Base-by-base conservation (phyloP, 2,888 invertebrate genomes). In the Ectobius pallidus region DNA sequence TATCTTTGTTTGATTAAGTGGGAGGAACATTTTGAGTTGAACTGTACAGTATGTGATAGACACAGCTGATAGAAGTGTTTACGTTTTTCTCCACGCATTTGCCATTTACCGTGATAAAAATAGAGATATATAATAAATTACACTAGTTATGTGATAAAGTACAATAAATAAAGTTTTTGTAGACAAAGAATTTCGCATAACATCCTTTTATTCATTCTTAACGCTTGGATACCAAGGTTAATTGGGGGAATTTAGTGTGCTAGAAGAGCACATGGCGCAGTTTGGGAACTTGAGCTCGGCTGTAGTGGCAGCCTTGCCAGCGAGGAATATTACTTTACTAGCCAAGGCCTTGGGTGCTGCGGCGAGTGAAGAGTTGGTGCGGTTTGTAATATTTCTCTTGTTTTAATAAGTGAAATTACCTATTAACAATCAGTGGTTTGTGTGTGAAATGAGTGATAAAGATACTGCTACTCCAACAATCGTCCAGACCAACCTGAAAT, bases 401-500 rank as follows among this genome's bases (percentile, higher is more conserved):
- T 58, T 27, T 58, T n/a, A 30, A 58, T n/a, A 16, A 58, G 27
- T 58, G 30, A 30, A 58, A 58, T 58, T 30, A 25, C 25, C 30
- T 16, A 32, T 30, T 32, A 30, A 58, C 16, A 58, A 30, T 14
- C 6, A 30, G 14, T 30, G 58, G 32, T 30, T 58, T 11, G 18
- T 25, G 44, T 68, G 69, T 70, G 70, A 70, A 69, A 75, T 75
- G 75, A 75, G 62, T 44, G 75, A 75, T 46, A 71, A 71, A 44
- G 73, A 67, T 30, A 22, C 44, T 30, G 39, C 70, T n/a, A 61
- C 75, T 20, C 73, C 75, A 14, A 75, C 74, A 27, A 46, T 72
- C 25, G 74, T 75, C 9, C 75, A 75, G 65, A 73, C 70, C 34
- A 74, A 73, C 63, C 70, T 75, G 34, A 74, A 74, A 44, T 65